phyloP scores from a whole-genome alignment of 2,888 invertebrate species.

The Neria commutata region DNA sequence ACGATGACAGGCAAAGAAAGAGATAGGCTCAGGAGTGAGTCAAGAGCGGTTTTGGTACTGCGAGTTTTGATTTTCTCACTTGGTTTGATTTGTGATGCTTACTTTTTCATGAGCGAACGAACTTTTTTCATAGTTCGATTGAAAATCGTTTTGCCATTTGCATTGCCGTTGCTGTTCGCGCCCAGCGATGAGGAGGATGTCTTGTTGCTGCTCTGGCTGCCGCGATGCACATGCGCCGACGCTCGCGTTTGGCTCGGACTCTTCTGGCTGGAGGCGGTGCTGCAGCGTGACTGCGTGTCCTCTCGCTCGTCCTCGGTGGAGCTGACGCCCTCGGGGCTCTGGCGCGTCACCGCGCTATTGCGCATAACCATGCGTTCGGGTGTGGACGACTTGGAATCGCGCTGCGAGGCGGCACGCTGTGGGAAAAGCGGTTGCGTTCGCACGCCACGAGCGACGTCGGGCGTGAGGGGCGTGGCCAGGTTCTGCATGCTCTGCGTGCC shows the following conservation, averaged over 20 bases:
- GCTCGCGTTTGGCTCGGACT: conserved; percentile 47
- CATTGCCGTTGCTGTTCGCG: conserved; percentile 65
- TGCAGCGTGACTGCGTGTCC: conserved; percentile 46
- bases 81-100: conserved; percentile 44
- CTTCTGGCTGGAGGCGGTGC: conserved; percentile 26
- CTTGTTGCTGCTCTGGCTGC: conserved; percentile 44
- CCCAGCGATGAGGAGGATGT: conserved; percentile 47
- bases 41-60: conserved; percentile 19
- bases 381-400: conserved; percentile 53
- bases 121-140: conserved; percentile 85
- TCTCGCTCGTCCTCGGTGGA: conserved; percentile 60
- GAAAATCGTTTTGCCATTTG: conserved; percentile 74
- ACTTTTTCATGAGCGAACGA: conserved; percentile 72
- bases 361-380: conserved; percentile 42
- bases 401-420: conserved; percentile 34
- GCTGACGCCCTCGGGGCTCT: conserved; percentile 60
- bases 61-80: conserved; percentile 19
- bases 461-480: conserved; percentile 51
- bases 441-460: conserved; percentile 30
- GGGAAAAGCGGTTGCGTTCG: conserved; percentile 32
- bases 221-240: conserved; percentile 51
- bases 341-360: conserved; percentile 41
- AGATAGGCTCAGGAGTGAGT: conserved; percentile 15
- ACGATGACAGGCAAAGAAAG: conserved; percentile 22
- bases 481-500: conserved; percentile 60